A percentile compares a stretch with the other conserved stretches of the same genome.
Evolutionary conservation across 2,797 vertebrate genomes (phyloP).

Genomic region (Hyperoplus lanceolatus): DNA sequence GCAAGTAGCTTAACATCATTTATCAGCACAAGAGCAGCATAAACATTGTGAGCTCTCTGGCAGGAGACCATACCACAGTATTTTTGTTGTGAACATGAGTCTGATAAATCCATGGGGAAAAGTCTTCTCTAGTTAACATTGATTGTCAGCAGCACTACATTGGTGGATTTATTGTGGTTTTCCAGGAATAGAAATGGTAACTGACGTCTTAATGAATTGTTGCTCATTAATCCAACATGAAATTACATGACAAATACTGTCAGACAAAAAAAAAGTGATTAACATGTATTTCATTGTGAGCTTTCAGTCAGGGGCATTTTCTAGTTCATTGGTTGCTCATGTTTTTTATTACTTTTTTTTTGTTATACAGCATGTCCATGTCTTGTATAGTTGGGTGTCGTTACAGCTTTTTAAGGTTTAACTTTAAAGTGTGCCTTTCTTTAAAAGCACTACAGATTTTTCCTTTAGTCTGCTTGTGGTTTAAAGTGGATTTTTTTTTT

Average conservation of each 20-base stretch:
- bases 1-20: conserved; percentile 20
- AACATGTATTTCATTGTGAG: conserved; percentile 9
- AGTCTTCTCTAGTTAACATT: not conserved
- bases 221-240: not conserved
- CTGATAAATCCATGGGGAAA: not conserved
- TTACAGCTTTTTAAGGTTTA: conserved; percentile 11
- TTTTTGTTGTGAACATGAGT: not conserved
- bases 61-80: not conserved
- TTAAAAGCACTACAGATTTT: not conserved
- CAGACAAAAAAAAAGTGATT: not conserved
- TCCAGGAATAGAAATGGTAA: not conserved
- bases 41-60: conserved; percentile 11
- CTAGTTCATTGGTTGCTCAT: not conserved
- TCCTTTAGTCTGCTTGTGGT: not conserved
- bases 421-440: not conserved
- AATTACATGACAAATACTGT: not conserved
- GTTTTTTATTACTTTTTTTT: not conserved
- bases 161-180: conserved; percentile 2
- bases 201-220: not conserved
- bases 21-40: conserved; percentile 22
- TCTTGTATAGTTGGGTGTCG: not conserved
- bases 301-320: conserved; percentile 1
- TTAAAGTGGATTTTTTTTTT: not conserved
- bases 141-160: not conserved
- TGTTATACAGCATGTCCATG: not conserved